Conservation (phyloP, 2,797 vertebrate species). For the Orientallactaga sibirica region DNA sequence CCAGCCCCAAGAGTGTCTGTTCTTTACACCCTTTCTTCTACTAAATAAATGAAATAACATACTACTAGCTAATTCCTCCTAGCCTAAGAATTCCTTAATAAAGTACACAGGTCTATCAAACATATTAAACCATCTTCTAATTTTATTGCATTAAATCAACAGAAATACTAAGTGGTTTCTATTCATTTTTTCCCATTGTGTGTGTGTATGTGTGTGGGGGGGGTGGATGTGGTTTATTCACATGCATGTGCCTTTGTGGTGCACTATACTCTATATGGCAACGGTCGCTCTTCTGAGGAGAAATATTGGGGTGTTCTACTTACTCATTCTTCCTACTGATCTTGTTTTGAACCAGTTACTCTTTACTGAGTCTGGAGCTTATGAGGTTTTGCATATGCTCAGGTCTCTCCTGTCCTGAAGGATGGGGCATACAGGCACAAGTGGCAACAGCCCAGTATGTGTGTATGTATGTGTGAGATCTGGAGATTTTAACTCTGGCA, state of each 20-base stretch:
- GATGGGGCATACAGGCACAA: too few relatives aligned
- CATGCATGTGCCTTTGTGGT: not conserved
- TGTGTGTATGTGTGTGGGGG: not conserved
- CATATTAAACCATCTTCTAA: not conserved
- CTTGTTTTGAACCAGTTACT: not conserved
- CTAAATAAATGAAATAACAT: slow-evolving; percentile 1
- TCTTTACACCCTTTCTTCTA: not conserved
- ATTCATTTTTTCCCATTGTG: not conserved
- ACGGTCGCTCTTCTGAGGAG: too few relatives aligned
- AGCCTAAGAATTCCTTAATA: not conserved
- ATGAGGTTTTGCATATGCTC: too few relatives aligned
- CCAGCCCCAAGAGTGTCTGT: too few relatives aligned
- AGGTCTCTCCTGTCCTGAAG: too few relatives aligned
- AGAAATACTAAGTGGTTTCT: not conserved
- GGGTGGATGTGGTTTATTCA: too few relatives aligned
- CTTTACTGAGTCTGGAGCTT: too few relatives aligned
- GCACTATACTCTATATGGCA: too few relatives aligned
- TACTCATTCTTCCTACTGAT: not conserved
- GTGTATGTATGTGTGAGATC: too few relatives aligned
- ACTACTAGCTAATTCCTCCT: not conserved
- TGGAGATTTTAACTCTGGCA: too few relatives aligned
- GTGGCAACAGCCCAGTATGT: too few relatives aligned
- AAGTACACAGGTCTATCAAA: not conserved
- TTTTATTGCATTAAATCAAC: not conserved
- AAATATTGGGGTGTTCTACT: not conserved